phyloP scores from a whole-genome alignment of 1,140 invertebrate species.

The Alviniconcha marisindica region DNA sequence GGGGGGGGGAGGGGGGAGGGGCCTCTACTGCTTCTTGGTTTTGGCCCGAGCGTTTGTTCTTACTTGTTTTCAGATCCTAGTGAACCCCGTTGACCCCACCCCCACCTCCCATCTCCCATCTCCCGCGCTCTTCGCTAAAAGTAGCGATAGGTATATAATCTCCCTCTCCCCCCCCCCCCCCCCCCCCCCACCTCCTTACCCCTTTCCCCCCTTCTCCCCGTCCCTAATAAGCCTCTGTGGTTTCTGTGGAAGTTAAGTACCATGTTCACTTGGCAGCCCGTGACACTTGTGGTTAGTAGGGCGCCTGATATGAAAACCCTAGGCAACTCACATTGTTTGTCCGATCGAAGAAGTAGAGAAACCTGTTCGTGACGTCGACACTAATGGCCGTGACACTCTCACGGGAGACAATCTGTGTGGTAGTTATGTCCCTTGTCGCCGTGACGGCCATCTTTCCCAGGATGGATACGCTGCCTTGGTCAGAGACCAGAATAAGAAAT shows the following conservation, averaged over 20 bases:
- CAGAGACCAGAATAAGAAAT: slow-evolving; percentile 20
- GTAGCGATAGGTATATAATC: too few relatives aligned
- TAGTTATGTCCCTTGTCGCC: neutral
- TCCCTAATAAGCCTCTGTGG: neutral
- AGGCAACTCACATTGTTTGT: neutral
- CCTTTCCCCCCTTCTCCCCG: neutral
- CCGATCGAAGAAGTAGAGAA: slow-evolving; percentile 20
- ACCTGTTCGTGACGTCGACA: neutral
- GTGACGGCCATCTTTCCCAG: slow-evolving; percentile 23
- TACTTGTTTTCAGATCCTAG: too few relatives aligned
- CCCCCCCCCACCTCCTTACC: neutral
- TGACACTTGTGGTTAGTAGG: too few relatives aligned
- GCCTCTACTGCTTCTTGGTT: too few relatives aligned
- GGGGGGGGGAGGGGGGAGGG: too few relatives aligned
- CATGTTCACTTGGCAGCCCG: too few relatives aligned
- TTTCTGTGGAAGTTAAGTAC: too few relatives aligned
- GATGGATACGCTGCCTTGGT: neutral
- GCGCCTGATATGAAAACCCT: too few relatives aligned
- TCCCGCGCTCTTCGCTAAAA: too few relatives aligned
- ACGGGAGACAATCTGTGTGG: neutral
- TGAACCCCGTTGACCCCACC: too few relatives aligned
- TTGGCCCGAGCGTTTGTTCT: too few relatives aligned
- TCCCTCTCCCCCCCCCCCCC: neutral
- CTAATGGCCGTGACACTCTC: slow-evolving; percentile 21
- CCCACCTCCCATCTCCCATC: too few relatives aligned